phyloP scores from a whole-genome alignment of 2,113 vertebrate genomes.

The Felis catus region DNA sequence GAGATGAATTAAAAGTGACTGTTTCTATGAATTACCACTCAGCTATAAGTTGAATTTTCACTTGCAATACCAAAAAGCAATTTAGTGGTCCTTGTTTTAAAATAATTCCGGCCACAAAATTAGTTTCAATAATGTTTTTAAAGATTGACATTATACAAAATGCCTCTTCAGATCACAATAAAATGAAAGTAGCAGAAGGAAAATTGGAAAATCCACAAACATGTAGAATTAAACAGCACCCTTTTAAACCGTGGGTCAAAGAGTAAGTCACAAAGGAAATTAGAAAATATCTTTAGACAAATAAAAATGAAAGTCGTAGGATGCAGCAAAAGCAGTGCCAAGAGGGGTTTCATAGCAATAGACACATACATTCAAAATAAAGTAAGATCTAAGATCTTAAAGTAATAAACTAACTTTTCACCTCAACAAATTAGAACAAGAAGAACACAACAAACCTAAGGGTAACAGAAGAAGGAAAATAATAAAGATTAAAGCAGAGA shows the following conservation, averaged over 20 bases:
- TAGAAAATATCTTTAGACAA: not conserved
- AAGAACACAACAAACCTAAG: not conserved
- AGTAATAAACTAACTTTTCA: not conserved
- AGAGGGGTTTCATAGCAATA: not conserved
- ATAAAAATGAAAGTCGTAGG: not conserved
- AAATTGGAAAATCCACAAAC: not conserved
- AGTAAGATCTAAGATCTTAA: not conserved
- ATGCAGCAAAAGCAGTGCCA: not conserved
- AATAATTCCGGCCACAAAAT: not conserved
- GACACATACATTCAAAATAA: not conserved
- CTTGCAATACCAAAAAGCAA: not conserved
- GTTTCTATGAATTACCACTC: not conserved
- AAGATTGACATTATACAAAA: not conserved
- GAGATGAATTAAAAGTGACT: not conserved
- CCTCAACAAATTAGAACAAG: not conserved
- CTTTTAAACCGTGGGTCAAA: not conserved
- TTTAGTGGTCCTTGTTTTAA: not conserved
- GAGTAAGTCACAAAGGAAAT: not conserved
- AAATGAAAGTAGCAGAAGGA: not conserved
- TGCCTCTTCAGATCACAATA: not conserved
- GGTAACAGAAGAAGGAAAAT: not conserved
- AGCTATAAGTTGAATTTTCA: conserved; percentile 25
- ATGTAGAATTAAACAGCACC: not conserved
- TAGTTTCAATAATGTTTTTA: not conserved
- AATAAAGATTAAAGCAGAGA: not conserved